phyloP scores from a whole-genome alignment of 2,888 invertebrate species.

The Cerceris rybyensis region DNA sequence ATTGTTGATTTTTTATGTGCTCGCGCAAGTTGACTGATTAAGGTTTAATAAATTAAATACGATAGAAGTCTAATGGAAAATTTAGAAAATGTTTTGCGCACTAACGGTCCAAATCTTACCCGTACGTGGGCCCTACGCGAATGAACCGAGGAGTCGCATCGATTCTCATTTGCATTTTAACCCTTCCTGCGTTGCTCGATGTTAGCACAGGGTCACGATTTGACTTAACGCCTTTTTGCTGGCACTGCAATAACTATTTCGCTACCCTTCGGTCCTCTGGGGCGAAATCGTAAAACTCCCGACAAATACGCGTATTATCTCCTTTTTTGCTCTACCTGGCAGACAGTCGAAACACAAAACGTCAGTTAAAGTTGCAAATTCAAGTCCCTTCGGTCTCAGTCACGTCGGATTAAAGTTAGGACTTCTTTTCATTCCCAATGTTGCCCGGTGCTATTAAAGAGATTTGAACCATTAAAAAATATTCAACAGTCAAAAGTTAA shows the following conservation, averaged over 20 bases:
- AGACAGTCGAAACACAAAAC: conserved; percentile 25
- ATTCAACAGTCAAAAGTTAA: too few relatives aligned
- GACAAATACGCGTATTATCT: conserved; percentile 53
- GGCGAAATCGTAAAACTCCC: conserved; percentile 49
- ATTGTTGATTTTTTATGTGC: too few relatives aligned
- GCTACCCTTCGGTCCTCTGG: conserved; percentile 37
- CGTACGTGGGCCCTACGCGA: background rate
- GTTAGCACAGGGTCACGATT: conserved; percentile 72
- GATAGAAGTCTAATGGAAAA: too few relatives aligned
- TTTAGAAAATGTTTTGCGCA: background rate
- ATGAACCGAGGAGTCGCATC: conserved; percentile 14
- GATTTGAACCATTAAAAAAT: too few relatives aligned
- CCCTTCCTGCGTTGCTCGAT: conserved; percentile 62
- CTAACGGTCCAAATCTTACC: conserved; percentile 35
- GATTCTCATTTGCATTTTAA: conserved; percentile 76
- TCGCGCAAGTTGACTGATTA: too few relatives aligned
- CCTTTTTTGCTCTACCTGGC: conserved; percentile 26
- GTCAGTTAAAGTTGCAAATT: conserved; percentile 25
- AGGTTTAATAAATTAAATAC: too few relatives aligned
- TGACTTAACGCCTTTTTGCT: conserved; percentile 80
- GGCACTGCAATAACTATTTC: conserved; percentile 44
- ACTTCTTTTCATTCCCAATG: too few relatives aligned
- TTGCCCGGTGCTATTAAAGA: too few relatives aligned
- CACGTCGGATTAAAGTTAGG: conserved; percentile 22
- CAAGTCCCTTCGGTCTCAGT: conserved; percentile 19